phyloP scores from a whole-genome alignment of 1,140 invertebrate genomes.

The Cyrtorhinus lividipennis region DNA sequence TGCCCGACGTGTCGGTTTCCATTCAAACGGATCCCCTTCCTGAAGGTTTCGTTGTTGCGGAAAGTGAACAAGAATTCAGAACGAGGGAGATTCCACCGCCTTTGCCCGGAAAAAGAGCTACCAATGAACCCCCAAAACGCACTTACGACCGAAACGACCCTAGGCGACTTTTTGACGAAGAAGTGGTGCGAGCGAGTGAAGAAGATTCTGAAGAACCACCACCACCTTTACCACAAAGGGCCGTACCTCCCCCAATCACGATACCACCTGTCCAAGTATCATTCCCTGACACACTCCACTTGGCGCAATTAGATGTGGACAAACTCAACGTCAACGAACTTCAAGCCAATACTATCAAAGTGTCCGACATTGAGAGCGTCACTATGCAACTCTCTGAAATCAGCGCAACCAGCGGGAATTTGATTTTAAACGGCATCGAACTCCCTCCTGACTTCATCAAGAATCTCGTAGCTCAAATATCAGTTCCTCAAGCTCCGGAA shows the following conservation, averaged over 20 bases:
- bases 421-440: slow-evolving; percentile 46
- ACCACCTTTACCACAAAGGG: slow-evolving; percentile 4
- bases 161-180: not conserved
- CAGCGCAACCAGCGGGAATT: slow-evolving; percentile 43
- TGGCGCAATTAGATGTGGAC: slow-evolving; percentile 59
- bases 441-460: slow-evolving; percentile 32
- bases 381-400: slow-evolving; percentile 51
- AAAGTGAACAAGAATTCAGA: slow-evolving; percentile 15
- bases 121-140: not conserved
- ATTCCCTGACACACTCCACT: slow-evolving; percentile 39
- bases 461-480: slow-evolving; percentile 24
- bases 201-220: slow-evolving; percentile 15
- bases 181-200: not conserved
- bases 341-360: slow-evolving; percentile 57
- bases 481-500: slow-evolving; percentile 26
- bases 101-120: not conserved
- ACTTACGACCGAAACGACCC: not conserved
- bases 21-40: slow-evolving; percentile 68
- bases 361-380: slow-evolving; percentile 60
- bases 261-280: slow-evolving; percentile 12
- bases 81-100: not conserved
- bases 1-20: slow-evolving; percentile 50
- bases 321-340: slow-evolving; percentile 56
- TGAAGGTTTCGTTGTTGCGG: slow-evolving; percentile 56
- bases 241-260: not conserved